Evolutionary conservation across 2,113 vertebrate genomes (phyloP).

Genomic region (Syngnathus scovelli): DNA sequence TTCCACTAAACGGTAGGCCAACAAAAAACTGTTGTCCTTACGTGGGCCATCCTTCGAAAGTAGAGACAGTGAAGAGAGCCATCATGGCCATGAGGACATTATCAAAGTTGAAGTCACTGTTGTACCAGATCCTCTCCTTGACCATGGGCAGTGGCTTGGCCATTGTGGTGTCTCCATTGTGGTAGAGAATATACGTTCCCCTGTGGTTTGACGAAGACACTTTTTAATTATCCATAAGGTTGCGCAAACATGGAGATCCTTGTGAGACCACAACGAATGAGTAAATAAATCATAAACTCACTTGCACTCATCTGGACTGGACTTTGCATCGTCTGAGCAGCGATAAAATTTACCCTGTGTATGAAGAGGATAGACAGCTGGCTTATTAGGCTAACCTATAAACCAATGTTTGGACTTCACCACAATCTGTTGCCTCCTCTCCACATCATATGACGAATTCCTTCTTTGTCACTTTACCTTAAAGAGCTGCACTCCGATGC

Average conservation of each 20-base stretch:
- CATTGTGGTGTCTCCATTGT: conserved; percentile 84
- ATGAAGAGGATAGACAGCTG: conserved; percentile 1
- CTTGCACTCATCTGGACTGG: conserved; percentile 90
- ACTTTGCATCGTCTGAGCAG: conserved; percentile 94
- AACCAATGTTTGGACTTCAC: neutral
- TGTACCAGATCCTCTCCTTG: conserved; percentile 87
- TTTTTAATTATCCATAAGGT: neutral
- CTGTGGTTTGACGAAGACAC: conserved; percentile 40
- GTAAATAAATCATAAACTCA: conserved; percentile 49
- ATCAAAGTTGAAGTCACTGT: conserved; percentile 97
- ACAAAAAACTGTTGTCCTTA: conserved; percentile 50
- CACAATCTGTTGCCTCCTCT: neutral
- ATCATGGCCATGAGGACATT: conserved; percentile 98
- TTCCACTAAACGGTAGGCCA: too few relatives aligned
- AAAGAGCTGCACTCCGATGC: conserved; percentile 95
- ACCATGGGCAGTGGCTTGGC: conserved; percentile 70
- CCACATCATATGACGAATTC: too few relatives aligned
- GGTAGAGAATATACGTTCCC: conserved; percentile 92
- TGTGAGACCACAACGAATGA: neutral
- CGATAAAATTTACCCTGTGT: conserved; percentile 92
- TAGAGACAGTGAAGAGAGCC: conserved; percentile 97
- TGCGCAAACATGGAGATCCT: neutral
- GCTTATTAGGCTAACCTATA: neutral
- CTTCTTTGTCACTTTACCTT: conserved; percentile 72
- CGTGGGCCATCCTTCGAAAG: conserved; percentile 98